Evolutionary conservation across 2,888 invertebrate species (phyloP).

Genomic region (Pandemis cinnamomeana): DNA sequence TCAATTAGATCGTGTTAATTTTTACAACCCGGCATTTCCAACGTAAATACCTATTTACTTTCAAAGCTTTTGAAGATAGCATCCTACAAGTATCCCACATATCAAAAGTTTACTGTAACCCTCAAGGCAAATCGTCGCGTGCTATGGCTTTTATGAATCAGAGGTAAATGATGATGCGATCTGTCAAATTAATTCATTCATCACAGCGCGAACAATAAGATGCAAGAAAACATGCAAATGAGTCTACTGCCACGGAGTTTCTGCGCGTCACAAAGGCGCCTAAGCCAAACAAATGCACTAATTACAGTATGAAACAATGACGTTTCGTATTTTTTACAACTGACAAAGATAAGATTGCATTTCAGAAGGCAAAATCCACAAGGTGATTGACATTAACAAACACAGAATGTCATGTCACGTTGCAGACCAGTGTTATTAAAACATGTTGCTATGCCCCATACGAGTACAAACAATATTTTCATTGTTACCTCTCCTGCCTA

Average conservation of each 20-base stretch:
- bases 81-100: too few relatives aligned
- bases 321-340: conserved; percentile 2
- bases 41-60: too few relatives aligned
- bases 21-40: too few relatives aligned
- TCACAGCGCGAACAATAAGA: conserved; percentile 26
- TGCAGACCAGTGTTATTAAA: neutral
- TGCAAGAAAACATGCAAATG: conserved; percentile 29
- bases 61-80: too few relatives aligned
- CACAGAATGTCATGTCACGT: conserved; percentile 4
- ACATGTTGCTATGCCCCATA: neutral
- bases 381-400: conserved; percentile 40
- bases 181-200: conserved; percentile 34
- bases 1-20: too few relatives aligned
- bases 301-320: neutral
- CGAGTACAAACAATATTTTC: neutral
- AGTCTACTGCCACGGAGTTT: neutral
- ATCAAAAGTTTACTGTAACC: too few relatives aligned
- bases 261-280: conserved; percentile 10
- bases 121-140: neutral
- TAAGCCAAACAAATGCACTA: conserved; percentile 10
- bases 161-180: conserved; percentile 30
- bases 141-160: conserved; percentile 17
- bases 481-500: too few relatives aligned
- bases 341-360: conserved; percentile 13
- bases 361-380: conserved; percentile 32